Conservation (phyloP, 2,888 invertebrate genomes). For the Chrysolina haemoptera region DNA sequence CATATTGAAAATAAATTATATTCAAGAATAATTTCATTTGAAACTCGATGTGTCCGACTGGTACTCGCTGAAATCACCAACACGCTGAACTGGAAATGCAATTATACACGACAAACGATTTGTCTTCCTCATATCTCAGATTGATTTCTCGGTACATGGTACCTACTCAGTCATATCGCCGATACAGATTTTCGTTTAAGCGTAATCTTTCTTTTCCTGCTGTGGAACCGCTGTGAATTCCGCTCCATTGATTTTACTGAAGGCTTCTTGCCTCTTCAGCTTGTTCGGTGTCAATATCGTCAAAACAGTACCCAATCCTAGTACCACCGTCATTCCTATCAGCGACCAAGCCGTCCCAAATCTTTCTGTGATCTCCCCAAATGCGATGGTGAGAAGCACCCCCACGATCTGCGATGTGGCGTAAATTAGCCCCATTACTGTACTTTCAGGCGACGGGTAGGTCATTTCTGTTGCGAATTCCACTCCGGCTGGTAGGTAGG, state of each 20-base stretch:
- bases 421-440: slow-evolving; percentile 57
- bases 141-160: slow-evolving; percentile 4
- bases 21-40: no score
- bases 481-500: slow-evolving; percentile 60
- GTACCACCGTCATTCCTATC: slow-evolving; percentile 43
- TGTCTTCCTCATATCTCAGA: not conserved
- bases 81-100: not conserved
- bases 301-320: slow-evolving; percentile 53
- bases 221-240: slow-evolving; percentile 40
- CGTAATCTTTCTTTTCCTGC: slow-evolving; percentile 24
- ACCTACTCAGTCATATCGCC: not conserved
- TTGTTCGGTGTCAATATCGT: slow-evolving; percentile 56
- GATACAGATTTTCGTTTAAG: not conserved
- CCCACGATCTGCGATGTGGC: slow-evolving; percentile 57
- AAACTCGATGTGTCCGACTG: no score
- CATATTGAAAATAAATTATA: no score
- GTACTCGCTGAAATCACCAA: not conserved
- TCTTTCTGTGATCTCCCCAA: slow-evolving; percentile 47
- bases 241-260: slow-evolving; percentile 45
- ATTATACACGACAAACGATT: not conserved
- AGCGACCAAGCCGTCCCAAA: slow-evolving; percentile 58
- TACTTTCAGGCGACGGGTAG: slow-evolving; percentile 59
- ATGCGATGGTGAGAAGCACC: slow-evolving; percentile 51
- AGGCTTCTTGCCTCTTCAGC: slow-evolving; percentile 57
- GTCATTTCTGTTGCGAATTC: slow-evolving; percentile 61